phyloP scores from a whole-genome alignment of 2,888 invertebrate genomes.

The Trimorus sp. region DNA sequence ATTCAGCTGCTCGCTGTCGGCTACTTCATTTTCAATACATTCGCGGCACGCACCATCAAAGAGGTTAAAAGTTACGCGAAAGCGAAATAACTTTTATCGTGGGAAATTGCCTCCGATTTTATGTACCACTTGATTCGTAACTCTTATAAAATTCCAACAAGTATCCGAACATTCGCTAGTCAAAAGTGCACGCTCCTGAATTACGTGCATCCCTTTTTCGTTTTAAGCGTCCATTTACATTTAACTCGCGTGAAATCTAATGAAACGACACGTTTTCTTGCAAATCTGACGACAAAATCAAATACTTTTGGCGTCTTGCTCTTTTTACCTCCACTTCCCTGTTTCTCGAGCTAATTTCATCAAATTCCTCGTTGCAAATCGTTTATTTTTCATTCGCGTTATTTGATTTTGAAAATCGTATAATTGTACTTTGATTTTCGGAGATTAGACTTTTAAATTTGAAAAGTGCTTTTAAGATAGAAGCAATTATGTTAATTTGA shows the following conservation, averaged over 20 bases:
- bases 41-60: constrained; percentile 65
- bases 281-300: not conserved
- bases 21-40: constrained; percentile 66
- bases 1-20: constrained; percentile 62
- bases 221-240: constrained; percentile 15
- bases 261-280: constrained; percentile 13
- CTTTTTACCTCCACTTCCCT: no score
- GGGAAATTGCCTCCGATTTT: constrained; percentile 58
- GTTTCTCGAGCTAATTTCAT: no score
- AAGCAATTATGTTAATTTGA: no score
- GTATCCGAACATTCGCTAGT: constrained; percentile 33
- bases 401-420: no score
- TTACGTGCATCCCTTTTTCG: no score
- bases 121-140: constrained; percentile 60
- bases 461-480: no score
- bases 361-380: no score
- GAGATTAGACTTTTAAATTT: no score
- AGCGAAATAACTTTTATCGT: constrained; percentile 62
- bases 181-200: constrained; percentile 13
- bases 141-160: constrained; percentile 53
- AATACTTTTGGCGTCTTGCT: no score
- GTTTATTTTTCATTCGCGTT: no score
- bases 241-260: constrained; percentile 22
- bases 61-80: constrained; percentile 63
- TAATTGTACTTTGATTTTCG: no score